Percentiles rank a stretch among this genome's conserved stretches.
Conservation (phyloP, 30 jellyfish, hydroid and myxozoan genomes). For the Chrysaora quinquecirrha region DNA sequence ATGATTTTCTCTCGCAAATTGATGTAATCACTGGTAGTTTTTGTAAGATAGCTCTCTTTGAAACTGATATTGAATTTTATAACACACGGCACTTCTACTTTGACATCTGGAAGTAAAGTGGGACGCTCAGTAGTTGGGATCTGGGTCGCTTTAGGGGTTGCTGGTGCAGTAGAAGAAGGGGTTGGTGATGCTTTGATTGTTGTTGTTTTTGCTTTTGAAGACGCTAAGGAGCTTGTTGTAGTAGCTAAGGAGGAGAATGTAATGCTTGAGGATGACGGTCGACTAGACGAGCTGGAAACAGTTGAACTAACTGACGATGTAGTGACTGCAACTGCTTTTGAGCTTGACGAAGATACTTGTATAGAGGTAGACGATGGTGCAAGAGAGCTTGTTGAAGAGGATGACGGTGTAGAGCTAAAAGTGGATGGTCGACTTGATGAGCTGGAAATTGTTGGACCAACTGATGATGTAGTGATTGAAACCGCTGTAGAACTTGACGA, state of each 20-base stretch:
- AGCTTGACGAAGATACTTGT: neutral
- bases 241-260: neutral
- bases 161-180: conserved; percentile 6
- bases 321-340: neutral
- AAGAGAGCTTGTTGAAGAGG: neutral
- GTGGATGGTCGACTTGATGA: conserved; percentile 9
- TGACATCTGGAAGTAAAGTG: conserved; percentile 37
- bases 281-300: too few relatives aligned
- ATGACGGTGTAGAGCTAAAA: neutral
- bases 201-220: conserved; percentile 8
- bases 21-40: neutral
- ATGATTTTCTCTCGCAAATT: conserved; percentile 16
- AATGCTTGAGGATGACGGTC: neutral
- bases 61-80: conserved; percentile 30
- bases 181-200: conserved; percentile 4
- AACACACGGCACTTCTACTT: conserved; percentile 17
- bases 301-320: neutral
- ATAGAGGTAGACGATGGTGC: neutral
- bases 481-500: neutral
- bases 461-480: neutral
- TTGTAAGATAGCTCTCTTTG: neutral
- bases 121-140: conserved; percentile 17
- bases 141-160: too few relatives aligned
- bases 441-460: neutral
- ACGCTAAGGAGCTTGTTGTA: neutral